Evolutionary conservation across 2,888 invertebrate genomes (phyloP), one percentile per base, ranked within the genome.

Genomic region (Alloscopus bannaensis): DNA sequence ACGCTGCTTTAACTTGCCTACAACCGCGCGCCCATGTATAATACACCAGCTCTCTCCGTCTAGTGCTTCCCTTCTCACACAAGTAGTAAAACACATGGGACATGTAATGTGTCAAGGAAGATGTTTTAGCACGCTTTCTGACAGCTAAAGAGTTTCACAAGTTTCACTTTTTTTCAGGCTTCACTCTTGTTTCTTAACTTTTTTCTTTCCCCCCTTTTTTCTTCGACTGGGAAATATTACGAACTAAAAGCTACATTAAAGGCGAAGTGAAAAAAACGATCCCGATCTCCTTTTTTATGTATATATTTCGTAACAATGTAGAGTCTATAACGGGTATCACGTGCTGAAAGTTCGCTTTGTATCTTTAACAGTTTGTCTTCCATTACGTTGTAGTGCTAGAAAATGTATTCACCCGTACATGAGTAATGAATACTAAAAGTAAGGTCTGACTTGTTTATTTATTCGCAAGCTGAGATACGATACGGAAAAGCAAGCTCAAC

Each of bases 81-180:
- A 73, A 65, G 57, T 22, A 62, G 45, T 52, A 72, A 72, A 55
- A 73, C 65, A 73, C 65, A 55, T 42, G 73, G 73, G 65, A 73
- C 68, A 68, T 66, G 66, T 60, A 60, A 75, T 75, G 75, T 75
- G 75, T 75, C 68, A 75, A 68, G 75, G 60, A 68, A 75, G 75
- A 68, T 75, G 68, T 66, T 75, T 68, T 65, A 73, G 73, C 75
- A 75, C 66, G 50, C 57, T 75, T 60, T 75, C 75, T 75, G 75
- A 75, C 75, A 68, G 73, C 50, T 75, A 59, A 66, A 66, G 57
- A 66, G 57, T 68, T 75, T 66, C 73, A 57, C 73, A 72, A 72
- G 72, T 72, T 62, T 52, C 26, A 40, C 72, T 72, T 72, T 72
- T 71, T 72, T 64, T 29, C 28, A 68, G 68, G n/a, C 8, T 8